A percentile compares a stretch with the other conserved stretches of the same genome.
Conservation (phyloP, 2,888 invertebrate species). For the Polylopha cassiicola region DNA sequence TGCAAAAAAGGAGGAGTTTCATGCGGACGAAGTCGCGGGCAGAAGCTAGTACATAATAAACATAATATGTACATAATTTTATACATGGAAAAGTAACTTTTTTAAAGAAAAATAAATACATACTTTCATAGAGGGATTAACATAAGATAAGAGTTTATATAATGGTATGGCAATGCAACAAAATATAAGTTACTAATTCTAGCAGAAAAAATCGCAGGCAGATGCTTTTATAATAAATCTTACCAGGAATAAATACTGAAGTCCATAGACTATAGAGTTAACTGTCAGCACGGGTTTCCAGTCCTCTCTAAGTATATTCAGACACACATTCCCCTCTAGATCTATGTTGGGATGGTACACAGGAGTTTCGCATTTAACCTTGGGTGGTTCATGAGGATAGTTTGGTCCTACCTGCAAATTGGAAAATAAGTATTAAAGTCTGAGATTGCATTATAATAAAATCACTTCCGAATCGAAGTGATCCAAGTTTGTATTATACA, state of each 20-base stretch:
- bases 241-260: constrained; percentile 97
- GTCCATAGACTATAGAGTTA: constrained; percentile 97
- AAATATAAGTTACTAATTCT: too few relatives aligned
- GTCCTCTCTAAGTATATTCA: constrained; percentile 98
- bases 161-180: too few relatives aligned
- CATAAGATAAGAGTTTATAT: too few relatives aligned
- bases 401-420: constrained; percentile 88
- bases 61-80: too few relatives aligned
- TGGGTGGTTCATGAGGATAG: constrained; percentile 98
- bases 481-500: not conserved
- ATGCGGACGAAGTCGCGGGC: too few relatives aligned
- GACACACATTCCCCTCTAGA: constrained; percentile 97
- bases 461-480: not conserved
- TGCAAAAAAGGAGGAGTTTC: too few relatives aligned
- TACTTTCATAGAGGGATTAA: too few relatives aligned
- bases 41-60: too few relatives aligned
- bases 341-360: constrained; percentile 99
- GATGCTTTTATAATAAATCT: too few relatives aligned
- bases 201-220: too few relatives aligned
- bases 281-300: constrained; percentile 99
- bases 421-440: not conserved
- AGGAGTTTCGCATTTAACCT: constrained; percentile 98
- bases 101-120: too few relatives aligned
- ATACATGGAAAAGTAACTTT: too few relatives aligned
- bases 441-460: not conserved